phyloP scores from a whole-genome alignment of 2,888 invertebrate genomes.

The Sicus ferrugineus region DNA sequence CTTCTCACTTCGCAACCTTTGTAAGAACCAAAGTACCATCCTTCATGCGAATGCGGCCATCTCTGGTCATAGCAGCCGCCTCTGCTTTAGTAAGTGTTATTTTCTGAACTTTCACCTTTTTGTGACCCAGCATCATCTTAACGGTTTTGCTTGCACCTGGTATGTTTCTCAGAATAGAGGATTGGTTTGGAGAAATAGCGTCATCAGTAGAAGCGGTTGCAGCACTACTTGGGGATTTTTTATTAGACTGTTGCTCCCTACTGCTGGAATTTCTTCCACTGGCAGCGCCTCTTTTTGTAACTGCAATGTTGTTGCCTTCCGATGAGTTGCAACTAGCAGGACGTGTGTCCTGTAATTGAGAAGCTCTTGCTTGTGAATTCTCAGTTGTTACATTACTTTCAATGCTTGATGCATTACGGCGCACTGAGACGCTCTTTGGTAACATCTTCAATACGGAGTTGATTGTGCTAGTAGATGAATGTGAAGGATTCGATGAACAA shows the following conservation, averaged over 20 bases:
- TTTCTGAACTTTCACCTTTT: constrained; percentile 72
- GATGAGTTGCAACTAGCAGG: background rate
- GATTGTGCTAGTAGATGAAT: constrained; percentile 18
- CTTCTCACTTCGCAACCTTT: constrained; percentile 15
- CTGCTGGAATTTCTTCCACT: background rate
- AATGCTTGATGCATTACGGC: constrained; percentile 18
- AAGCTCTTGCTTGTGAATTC: background rate
- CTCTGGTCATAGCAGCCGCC: constrained; percentile 72
- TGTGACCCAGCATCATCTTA: constrained; percentile 70
- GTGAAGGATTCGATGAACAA: background rate
- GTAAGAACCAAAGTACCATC: constrained; percentile 58
- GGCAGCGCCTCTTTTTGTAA: background rate
- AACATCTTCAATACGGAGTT: constrained; percentile 38
- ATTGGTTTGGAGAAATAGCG: background rate
- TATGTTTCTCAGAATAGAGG: too few relatives aligned
- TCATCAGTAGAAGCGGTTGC: background rate
- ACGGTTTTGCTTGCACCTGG: constrained; percentile 32
- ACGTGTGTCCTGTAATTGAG: background rate
- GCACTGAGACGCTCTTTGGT: constrained; percentile 36
- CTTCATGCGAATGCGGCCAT: constrained; percentile 72
- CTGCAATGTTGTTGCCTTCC: constrained; percentile 29
- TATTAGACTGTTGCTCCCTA: background rate
- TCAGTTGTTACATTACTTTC: constrained; percentile 13
- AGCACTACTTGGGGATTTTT: constrained; percentile 2
- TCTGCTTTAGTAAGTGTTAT: constrained; percentile 73